Conservation (phyloP, 1,140 invertebrate genomes). For the Hyles euphorbiae region DNA sequence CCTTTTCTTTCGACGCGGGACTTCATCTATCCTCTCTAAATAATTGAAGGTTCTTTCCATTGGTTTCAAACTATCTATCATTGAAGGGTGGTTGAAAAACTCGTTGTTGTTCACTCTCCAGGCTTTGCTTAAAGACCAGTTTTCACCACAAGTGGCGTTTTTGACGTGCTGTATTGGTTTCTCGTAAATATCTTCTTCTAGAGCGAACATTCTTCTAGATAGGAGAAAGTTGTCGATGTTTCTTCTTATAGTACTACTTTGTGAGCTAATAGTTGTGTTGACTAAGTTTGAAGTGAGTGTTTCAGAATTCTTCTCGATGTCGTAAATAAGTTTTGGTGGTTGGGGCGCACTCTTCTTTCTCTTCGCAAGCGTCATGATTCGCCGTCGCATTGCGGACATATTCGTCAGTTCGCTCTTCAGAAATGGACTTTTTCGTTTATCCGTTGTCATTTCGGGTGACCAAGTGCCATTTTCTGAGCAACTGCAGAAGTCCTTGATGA, state of each 20-base stretch:
- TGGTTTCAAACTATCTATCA: constrained; percentile 32
- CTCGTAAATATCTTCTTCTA: constrained; percentile 63
- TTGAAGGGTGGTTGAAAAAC: constrained; percentile 45
- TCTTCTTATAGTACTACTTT: constrained; percentile 47
- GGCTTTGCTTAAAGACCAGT: constrained; percentile 66
- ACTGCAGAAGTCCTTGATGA: constrained; percentile 71
- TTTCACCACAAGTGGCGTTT: constrained; percentile 58
- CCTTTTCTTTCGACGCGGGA: constrained; percentile 43
- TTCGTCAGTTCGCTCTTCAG: constrained; percentile 66
- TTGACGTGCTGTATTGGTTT: constrained; percentile 53
- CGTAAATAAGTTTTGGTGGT: constrained; percentile 37
- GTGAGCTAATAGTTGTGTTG: constrained; percentile 53
- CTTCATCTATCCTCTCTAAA: constrained; percentile 55
- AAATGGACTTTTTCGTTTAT: constrained; percentile 51
- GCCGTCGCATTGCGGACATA: constrained; percentile 59
- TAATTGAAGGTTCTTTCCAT: constrained; percentile 33
- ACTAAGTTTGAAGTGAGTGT: constrained; percentile 51
- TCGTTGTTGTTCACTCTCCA: constrained; percentile 59
- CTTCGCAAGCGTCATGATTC: constrained; percentile 60
- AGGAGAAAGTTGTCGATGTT: constrained; percentile 63
- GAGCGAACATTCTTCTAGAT: constrained; percentile 51
- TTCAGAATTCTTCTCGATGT: constrained; percentile 44
- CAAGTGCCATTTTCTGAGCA: constrained; percentile 70
- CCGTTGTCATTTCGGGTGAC: constrained; percentile 70
- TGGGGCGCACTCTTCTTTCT: constrained; percentile 45